Evolutionary conservation across 1,140 invertebrate species (phyloP), one percentile per base, ranked within the genome.

Genomic region (Diachasmimorpha longicaudata): DNA sequence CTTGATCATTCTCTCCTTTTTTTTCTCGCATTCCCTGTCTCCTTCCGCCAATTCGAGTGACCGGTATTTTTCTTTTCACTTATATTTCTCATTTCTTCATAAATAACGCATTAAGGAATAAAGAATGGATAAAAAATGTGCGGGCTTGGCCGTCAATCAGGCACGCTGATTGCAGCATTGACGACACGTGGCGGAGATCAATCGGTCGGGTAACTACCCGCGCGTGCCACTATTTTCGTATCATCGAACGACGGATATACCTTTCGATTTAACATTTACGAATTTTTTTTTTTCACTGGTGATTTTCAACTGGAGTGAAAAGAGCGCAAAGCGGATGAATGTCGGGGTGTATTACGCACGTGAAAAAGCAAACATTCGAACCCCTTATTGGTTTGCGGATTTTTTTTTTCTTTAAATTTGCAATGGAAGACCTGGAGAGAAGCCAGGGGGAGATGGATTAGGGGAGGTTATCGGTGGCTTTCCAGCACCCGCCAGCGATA

Each of bases 161-260:
- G 78, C 84, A 80, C 81, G 82, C 76, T 88, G 86, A 88, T 89
- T 87, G 87, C 84, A 77, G 85, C 84, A 88, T 88, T 88, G 86
- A 88, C 72, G 85, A 81, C 86, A 87, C 87, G 87, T 88, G 87
- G 80, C 83, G 67, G 78, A 84, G 88, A 88, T 89, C 88, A 89
- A 87, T 88, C 84, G 72, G 67, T 78, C 74, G 70, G 71, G 70
- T 74, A 78, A 75, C 75, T 74, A 78, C 52, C 25, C 70, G 58
- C 88, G 88, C 86, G 87, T 88, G 88, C 81, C 81, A 82, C 78
- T 88, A 87, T 88, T 89, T 88, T 87, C 82, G 81, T 87, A 87
- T 86, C 84, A 86, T 87, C 85, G 85, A 81, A 80, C 72, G 75
- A 72, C 82, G 55, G 36, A 55, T 73, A 63, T 44, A 63, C 31